These are phyloP conservation scores for Gymnoscelis rufifasciata DNA, from an alignment of 2,888 invertebrate species.

Conservation along the genomic window DNA sequence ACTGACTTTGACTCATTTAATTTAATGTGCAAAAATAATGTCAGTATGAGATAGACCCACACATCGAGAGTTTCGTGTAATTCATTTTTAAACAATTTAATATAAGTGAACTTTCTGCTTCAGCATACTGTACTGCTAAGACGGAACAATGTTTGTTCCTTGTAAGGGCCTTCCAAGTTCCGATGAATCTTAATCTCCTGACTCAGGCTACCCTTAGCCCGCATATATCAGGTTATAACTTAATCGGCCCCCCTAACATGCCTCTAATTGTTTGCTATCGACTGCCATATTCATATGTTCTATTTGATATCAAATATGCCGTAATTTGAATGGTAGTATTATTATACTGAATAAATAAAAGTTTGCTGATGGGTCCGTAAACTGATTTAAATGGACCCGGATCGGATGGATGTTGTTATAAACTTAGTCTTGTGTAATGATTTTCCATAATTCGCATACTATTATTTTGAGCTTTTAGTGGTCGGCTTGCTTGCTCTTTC, in stretches of 20 bases:
- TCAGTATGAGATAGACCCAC: too few species aligned
- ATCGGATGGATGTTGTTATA: neutral
- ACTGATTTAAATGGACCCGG: neutral
- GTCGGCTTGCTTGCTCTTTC: too few species aligned
- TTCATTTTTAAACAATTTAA: neutral
- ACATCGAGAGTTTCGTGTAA: too few species aligned
- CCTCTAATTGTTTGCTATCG: conserved; percentile 78
- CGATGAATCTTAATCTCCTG: conserved; percentile 76
- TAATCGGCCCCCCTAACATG: conserved; percentile 73
- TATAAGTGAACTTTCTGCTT: neutral
- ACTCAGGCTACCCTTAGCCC: conserved; percentile 75
- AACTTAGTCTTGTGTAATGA: too few species aligned
- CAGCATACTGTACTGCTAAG: conserved; percentile 36
- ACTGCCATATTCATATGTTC: conserved; percentile 60
- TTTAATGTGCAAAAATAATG: too few species aligned
- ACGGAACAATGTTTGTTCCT: conserved; percentile 76
- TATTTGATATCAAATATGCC: conserved; percentile 26
- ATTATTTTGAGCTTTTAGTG: too few species aligned
- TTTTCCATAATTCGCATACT: too few species aligned
- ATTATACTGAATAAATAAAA: conserved; percentile 13
- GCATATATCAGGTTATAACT: conserved; percentile 66
- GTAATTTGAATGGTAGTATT: conserved; percentile 13
- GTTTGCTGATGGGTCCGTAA: neutral
- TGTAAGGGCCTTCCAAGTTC: conserved; percentile 66
- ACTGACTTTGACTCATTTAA: too few species aligned